phyloP scores from a whole-genome alignment of 2,888 invertebrate species.

The Conistra vaccinii region DNA sequence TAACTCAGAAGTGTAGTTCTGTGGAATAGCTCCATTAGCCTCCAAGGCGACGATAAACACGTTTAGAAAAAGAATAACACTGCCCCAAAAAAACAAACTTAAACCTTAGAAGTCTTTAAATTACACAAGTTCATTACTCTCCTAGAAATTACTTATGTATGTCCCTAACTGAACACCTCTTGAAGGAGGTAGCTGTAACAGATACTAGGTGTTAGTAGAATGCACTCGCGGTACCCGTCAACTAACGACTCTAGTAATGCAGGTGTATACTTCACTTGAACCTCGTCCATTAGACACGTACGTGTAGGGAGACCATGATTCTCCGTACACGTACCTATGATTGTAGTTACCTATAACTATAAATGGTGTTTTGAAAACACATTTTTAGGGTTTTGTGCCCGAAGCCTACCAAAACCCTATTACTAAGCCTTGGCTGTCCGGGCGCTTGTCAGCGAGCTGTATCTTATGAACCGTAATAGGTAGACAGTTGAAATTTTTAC shows the following conservation, averaged over 20 bases:
- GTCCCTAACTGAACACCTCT: conserved; percentile 10
- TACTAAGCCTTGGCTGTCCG: too few relatives aligned
- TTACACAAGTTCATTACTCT: background rate
- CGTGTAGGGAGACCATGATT: conserved; percentile 29
- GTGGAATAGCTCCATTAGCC: too few relatives aligned
- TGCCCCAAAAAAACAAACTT: background rate
- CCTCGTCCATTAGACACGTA: conserved; percentile 64
- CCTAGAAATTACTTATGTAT: conserved; percentile 5
- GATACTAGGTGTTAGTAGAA: conserved; percentile 41
- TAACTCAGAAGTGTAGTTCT: too few relatives aligned
- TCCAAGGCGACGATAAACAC: too few relatives aligned
- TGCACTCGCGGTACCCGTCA: conserved; percentile 50
- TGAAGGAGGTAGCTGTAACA: conserved; percentile 31
- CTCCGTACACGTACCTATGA: background rate
- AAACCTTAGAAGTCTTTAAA: background rate
- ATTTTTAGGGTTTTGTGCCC: too few relatives aligned
- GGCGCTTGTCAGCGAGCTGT: too few relatives aligned
- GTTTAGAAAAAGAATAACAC: background rate
- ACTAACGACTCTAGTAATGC: conserved; percentile 58
- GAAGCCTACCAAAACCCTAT: too few relatives aligned
- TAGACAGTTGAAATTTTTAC: too few relatives aligned
- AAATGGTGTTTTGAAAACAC: background rate
- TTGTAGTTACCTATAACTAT: background rate
- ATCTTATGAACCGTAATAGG: too few relatives aligned
- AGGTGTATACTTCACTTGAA: conserved; percentile 58